A percentile compares a stretch with the other conserved stretches of the same genome.
Evolutionary conservation across 1,140 invertebrate species (phyloP).

Genomic region (Drosophila suzukii): DNA sequence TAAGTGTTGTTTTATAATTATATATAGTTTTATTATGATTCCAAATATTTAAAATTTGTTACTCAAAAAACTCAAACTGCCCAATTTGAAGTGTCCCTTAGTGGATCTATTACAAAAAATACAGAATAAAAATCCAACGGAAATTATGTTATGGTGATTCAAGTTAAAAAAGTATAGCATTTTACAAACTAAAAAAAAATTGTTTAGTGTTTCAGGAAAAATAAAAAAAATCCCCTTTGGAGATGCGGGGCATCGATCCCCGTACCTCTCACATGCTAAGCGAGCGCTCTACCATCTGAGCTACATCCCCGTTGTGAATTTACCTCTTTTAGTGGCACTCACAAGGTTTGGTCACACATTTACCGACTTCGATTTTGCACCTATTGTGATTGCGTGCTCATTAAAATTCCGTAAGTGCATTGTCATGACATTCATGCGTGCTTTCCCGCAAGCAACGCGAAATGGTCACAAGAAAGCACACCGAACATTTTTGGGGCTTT

Average conservation of each 20-base stretch:
- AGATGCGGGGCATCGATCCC: constrained; percentile 92
- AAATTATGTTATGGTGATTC: no score
- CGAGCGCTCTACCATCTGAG: constrained; percentile 94
- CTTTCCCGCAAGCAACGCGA: neutral
- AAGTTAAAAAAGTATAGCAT: no score
- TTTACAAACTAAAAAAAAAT: no score
- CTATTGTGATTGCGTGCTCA: constrained; percentile 2
- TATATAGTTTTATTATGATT: neutral
- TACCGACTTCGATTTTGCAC: constrained; percentile 20
- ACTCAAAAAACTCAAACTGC: no score
- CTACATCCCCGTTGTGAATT: constrained; percentile 85
- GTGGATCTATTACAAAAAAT: no score
- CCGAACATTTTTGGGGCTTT: constrained; percentile 17
- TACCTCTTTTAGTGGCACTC: constrained; percentile 21
- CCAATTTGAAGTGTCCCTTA: no score
- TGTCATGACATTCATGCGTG: constrained; percentile 35
- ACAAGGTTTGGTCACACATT: constrained; percentile 14
- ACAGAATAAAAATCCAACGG: no score
- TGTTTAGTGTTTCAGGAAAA: neutral
- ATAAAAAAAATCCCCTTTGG: constrained; percentile 50
- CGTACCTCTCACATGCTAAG: constrained; percentile 94
- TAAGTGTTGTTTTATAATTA: neutral
- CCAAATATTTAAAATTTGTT: no score
- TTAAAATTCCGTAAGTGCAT: constrained; percentile 54
- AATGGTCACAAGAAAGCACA: constrained; percentile 12